Evolutionary conservation across 2,113 vertebrate genomes (phyloP).

Genomic region (Caretta caretta): DNA sequence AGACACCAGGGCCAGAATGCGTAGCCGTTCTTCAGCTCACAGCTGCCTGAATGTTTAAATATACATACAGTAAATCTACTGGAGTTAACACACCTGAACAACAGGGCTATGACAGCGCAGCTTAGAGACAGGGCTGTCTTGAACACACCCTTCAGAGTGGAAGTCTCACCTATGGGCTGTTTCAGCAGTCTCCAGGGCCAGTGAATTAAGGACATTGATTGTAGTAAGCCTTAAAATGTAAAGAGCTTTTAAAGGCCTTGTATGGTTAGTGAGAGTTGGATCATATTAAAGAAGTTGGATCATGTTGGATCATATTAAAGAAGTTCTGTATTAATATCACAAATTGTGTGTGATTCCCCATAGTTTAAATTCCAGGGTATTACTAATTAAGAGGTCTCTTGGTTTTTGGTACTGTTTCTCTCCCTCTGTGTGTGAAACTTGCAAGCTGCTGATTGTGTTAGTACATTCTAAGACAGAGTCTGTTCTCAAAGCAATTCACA

Average conservation of each 20-base stretch:
- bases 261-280: background rate
- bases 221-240: background rate
- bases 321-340: too few relatives aligned
- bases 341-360: too few relatives aligned
- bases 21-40: background rate
- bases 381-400: too few relatives aligned
- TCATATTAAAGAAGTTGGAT: too few relatives aligned
- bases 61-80: background rate
- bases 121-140: background rate
- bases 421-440: too few relatives aligned
- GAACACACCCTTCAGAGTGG: background rate
- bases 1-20: background rate
- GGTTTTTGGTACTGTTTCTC: too few relatives aligned
- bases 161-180: background rate
- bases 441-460: too few relatives aligned
- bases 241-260: accelerated
- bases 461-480: too few relatives aligned
- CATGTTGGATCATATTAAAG: too few relatives aligned
- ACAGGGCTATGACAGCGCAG: background rate
- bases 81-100: background rate
- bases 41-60: background rate
- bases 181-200: background rate
- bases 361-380: too few relatives aligned
- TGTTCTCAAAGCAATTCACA: too few relatives aligned
- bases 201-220: accelerated